These are phyloP conservation scores for Lasioglossum vierecki DNA, from an alignment of 2,888 invertebrate species.

Conservation along the genomic window DNA sequence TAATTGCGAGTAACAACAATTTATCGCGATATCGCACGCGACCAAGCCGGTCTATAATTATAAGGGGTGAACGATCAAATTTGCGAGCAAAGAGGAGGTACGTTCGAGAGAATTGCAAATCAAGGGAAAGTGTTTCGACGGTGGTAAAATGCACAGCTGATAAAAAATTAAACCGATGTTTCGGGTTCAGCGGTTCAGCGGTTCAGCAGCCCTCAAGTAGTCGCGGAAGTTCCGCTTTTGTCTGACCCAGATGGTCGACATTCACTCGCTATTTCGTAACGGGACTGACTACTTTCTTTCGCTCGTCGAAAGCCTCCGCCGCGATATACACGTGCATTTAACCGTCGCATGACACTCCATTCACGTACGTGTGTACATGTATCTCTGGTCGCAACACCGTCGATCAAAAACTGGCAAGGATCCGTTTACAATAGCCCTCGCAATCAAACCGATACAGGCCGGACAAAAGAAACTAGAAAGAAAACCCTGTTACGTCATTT, in stretches of 20 bases:
- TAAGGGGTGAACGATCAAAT: background rate
- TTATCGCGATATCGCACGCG: background rate
- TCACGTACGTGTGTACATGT: background rate
- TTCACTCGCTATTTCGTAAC: constrained; percentile 83
- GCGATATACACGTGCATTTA: constrained; percentile 43
- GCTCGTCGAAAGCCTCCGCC: constrained; percentile 48
- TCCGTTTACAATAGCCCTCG: background rate
- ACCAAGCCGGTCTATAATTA: background rate
- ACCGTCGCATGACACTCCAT: constrained; percentile 26
- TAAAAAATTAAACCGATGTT: constrained; percentile 27
- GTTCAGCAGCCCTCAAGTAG: constrained; percentile 46
- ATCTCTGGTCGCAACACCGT: background rate
- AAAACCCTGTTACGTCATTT: background rate
- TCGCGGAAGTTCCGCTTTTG: constrained; percentile 82
- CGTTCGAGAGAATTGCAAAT: background rate
- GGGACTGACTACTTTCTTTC: constrained; percentile 78
- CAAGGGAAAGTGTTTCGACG: background rate
- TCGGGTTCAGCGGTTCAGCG: constrained; percentile 15
- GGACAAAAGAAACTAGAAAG: background rate
- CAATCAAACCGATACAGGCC: background rate
- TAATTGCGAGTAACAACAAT: background rate
- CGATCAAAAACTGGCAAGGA: background rate
- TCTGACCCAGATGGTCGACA: constrained; percentile 82
- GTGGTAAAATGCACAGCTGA: background rate
- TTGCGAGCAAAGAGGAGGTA: background rate